These are phyloP conservation scores for Myoxocephalus aenaeus DNA, from an alignment of 2,797 vertebrate species.

Conservation along the genomic window DNA sequence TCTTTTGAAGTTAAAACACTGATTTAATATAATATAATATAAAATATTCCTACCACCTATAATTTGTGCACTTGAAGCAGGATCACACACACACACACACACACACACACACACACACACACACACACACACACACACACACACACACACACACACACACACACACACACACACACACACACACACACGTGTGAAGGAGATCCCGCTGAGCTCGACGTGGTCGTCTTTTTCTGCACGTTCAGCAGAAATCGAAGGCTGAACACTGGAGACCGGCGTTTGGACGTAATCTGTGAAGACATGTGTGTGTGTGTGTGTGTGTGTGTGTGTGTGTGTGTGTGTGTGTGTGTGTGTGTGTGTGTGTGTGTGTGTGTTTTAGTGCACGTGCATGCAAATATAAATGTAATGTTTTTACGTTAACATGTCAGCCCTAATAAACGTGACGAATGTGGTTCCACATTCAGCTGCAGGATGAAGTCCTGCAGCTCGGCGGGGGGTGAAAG, in stretches of 20 bases:
- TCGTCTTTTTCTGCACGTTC: too few relatives aligned
- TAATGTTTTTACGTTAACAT: constrained; percentile 38
- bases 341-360: not conserved
- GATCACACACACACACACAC: not conserved
- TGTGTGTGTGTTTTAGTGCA: not conserved
- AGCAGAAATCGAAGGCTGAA: constrained; percentile 9
- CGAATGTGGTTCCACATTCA: constrained; percentile 11
- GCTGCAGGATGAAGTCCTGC: constrained; percentile 1
- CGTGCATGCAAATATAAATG: constrained; percentile 28
- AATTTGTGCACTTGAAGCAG: not conserved
- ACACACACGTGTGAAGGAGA: not conserved
- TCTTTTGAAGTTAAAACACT: not conserved
- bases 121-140: not conserved
- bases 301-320: not conserved
- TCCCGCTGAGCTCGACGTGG: not conserved
- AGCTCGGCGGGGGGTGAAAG: too few relatives aligned
- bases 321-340: not conserved
- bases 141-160: not conserved
- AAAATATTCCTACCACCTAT: not conserved
- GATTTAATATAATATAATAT: not conserved
- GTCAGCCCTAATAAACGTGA: constrained; percentile 30
- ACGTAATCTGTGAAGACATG: constrained; percentile 2
- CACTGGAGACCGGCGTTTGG: not conserved
- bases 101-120: too few relatives aligned
- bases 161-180: too few relatives aligned